These are phyloP conservation scores for Apamea epomidion DNA, from an alignment of 2,888 invertebrate species.

Conservation along the genomic window DNA sequence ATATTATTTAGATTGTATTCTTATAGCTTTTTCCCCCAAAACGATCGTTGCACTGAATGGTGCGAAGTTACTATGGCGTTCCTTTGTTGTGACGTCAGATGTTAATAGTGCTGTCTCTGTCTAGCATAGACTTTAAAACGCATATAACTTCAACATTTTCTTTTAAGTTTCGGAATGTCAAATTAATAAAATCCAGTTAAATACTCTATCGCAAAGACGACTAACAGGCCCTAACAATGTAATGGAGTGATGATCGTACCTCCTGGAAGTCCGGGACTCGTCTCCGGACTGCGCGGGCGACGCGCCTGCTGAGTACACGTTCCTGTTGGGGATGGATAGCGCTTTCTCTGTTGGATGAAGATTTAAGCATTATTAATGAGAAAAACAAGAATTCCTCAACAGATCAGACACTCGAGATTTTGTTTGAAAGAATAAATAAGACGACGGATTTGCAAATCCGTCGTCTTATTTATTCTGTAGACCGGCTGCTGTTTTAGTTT, in stretches of 20 bases:
- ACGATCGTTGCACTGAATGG: background rate
- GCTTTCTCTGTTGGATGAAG: conserved; percentile 82
- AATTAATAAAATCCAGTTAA: background rate
- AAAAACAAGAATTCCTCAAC: background rate
- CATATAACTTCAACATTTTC: background rate
- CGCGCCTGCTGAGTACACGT: conserved; percentile 87
- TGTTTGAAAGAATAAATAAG: too few relatives aligned
- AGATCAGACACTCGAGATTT: background rate
- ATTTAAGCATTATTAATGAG: background rate
- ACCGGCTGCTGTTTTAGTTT: background rate
- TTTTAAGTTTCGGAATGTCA: background rate
- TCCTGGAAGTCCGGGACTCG: conserved; percentile 88
- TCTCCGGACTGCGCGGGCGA: conserved; percentile 89
- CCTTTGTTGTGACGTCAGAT: background rate
- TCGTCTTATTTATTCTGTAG: too few relatives aligned
- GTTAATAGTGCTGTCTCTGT: background rate
- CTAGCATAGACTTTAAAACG: background rate
- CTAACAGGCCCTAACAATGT: background rate
- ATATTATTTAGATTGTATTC: background rate
- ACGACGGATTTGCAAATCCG: too few relatives aligned
- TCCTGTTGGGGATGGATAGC: conserved; percentile 86
- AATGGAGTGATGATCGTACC: conserved; percentile 73
- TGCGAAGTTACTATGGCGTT: background rate
- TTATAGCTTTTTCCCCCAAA: background rate
- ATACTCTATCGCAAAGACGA: background rate